Conservation (phyloP, 2,888 invertebrate genomes). For the Aromia moschata region DNA sequence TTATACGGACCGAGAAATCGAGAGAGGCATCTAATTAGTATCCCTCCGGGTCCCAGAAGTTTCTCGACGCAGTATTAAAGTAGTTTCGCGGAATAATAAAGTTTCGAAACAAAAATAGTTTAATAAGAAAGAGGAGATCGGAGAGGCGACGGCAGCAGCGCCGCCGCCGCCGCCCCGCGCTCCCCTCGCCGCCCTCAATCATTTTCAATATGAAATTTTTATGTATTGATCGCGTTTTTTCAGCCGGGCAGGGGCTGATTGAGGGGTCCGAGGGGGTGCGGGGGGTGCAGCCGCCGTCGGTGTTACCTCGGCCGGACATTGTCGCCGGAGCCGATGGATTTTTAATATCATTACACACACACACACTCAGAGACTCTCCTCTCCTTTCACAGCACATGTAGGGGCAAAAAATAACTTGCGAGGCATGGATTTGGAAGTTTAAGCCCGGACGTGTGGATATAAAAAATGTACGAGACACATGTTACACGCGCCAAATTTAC, state of each 20-base stretch:
- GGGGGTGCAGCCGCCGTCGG: slow-evolving; percentile 56
- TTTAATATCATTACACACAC: slow-evolving; percentile 55
- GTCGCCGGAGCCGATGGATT: slow-evolving; percentile 57
- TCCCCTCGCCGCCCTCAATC: slow-evolving; percentile 61
- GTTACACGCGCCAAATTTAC: neutral
- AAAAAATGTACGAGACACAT: slow-evolving; percentile 10
- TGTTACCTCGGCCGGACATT: slow-evolving; percentile 60
- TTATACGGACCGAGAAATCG: neutral
- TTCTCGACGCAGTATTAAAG: slow-evolving; percentile 29
- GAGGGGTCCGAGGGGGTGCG: slow-evolving; percentile 50
- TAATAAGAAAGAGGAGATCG: slow-evolving; percentile 44
- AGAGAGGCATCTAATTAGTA: slow-evolving; percentile 31
- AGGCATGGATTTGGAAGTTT: slow-evolving; percentile 10
- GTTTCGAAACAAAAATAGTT: slow-evolving; percentile 42
- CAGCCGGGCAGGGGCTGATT: slow-evolving; percentile 54
- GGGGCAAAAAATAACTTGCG: slow-evolving; percentile 18
- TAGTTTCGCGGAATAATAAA: slow-evolving; percentile 41
- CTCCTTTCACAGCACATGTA: slow-evolving; percentile 28
- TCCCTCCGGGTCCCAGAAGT: slow-evolving; percentile 27
- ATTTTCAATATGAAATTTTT: slow-evolving; percentile 66
- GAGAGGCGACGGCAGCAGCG: slow-evolving; percentile 31
- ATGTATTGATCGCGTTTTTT: slow-evolving; percentile 66
- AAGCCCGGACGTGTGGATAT: slow-evolving; percentile 6
- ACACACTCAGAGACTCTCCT: too few species aligned
- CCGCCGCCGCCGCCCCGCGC: slow-evolving; percentile 29